Percentiles rank a stretch among this genome's conserved stretches.
phyloP scores from a whole-genome alignment of 2,888 invertebrate species.

The Notocelia uddmanniana region DNA sequence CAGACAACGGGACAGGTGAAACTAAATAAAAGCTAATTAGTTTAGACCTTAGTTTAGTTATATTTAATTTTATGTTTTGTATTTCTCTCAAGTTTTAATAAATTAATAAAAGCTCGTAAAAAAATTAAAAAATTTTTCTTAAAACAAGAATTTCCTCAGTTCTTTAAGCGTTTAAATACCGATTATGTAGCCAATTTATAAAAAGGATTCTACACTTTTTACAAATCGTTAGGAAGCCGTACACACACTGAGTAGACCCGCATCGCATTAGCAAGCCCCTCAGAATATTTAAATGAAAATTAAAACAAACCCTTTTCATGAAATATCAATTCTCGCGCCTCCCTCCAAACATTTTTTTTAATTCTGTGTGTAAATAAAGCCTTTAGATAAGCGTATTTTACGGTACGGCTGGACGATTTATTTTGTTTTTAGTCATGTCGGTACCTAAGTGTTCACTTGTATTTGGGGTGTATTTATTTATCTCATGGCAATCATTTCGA shows the following conservation, averaged over 20 bases:
- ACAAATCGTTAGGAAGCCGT: background rate
- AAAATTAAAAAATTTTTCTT: too few relatives aligned
- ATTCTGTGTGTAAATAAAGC: constrained; percentile 4
- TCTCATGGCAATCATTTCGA: too few relatives aligned
- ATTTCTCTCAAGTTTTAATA: too few relatives aligned
- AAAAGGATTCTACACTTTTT: background rate
- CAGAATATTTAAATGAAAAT: constrained; percentile 36
- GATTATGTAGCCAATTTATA: background rate
- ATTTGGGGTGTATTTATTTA: too few relatives aligned
- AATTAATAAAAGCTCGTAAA: too few relatives aligned
- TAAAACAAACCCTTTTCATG: constrained; percentile 34
- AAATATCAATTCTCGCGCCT: constrained; percentile 29
- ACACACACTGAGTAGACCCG: background rate
- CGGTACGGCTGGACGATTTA: background rate
- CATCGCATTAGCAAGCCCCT: constrained; percentile 12
- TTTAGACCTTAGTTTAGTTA: too few relatives aligned
- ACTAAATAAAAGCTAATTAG: too few relatives aligned
- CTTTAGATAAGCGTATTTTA: constrained; percentile 17
- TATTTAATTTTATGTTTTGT: too few relatives aligned
- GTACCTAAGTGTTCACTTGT: too few relatives aligned
- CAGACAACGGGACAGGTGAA: too few relatives aligned
- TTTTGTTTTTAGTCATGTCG: background rate
- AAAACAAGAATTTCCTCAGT: background rate
- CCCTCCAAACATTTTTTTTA: constrained; percentile 2
- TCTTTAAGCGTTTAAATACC: background rate